A percentile compares a stretch with the other conserved stretches of the same genome.
Evolutionary conservation across 2,113 vertebrate genomes (phyloP).

Genomic region (Vireo altiloquus): DNA sequence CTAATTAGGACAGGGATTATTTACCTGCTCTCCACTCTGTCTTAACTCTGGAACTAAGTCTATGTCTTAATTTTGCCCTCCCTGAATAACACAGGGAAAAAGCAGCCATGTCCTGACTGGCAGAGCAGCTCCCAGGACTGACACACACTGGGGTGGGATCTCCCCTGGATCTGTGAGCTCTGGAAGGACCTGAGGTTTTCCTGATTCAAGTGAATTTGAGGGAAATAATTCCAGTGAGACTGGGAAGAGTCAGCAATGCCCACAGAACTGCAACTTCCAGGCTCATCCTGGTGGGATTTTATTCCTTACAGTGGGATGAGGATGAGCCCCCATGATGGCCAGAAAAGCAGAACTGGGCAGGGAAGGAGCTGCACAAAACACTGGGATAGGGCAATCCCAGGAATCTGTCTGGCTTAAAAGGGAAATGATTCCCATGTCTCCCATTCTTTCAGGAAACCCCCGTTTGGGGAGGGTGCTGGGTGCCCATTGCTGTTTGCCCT

Average conservation of each 20-base stretch:
- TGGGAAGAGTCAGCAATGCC: not conserved
- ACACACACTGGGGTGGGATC: not conserved
- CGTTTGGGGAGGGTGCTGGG: not conserved
- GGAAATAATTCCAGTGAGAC: not conserved
- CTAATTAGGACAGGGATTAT: constrained; percentile 30
- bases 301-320: not conserved
- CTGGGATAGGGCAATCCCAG: not conserved
- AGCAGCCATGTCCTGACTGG: not conserved
- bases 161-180: not conserved
- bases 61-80: constrained; percentile 24
- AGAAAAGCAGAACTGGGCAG: not conserved
- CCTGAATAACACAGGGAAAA: not conserved
- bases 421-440: not conserved
- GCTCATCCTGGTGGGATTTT: not conserved
- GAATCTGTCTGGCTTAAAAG: not conserved
- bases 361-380: not conserved
- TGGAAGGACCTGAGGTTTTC: not conserved
- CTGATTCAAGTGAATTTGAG: not conserved
- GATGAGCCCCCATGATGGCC: rapidly evolving
- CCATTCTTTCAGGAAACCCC: not conserved
- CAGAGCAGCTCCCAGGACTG: not conserved
- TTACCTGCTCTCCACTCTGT: not conserved
- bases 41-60: constrained; percentile 1
- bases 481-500: not conserved
- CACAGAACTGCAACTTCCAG: not conserved